Evolutionary conservation across 2,888 invertebrate species (phyloP), one percentile per base, ranked within the genome.

Genomic region (Chironomus riparius): DNA sequence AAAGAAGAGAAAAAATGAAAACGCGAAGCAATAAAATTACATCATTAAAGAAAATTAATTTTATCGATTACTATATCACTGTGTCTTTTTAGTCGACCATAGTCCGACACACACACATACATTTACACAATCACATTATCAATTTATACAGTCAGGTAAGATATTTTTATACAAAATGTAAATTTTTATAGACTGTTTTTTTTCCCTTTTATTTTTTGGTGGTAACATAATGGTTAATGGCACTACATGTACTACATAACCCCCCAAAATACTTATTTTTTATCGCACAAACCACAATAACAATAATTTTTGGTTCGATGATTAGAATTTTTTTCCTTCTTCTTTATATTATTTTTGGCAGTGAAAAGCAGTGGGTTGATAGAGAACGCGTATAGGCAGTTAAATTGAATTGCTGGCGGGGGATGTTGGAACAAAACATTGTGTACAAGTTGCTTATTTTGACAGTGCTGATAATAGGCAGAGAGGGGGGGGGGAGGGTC

Each of bases 261-360:
- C 65, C n/a, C 65, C 24, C 65, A 12, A 65, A 65, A 68, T 68
- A 38, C 68, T 28, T n/a, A 24, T 68, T 68, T 68, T 68, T 68
- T 38, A 65, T 65, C 65, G 65, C 65, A 65, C 38, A 65, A 65
- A 38, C 50, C 7, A 38, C 61, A 72, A 72, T 72, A 72, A 72
- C 61, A 72, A 62, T 72, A 72, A 72, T 72, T 72, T 62, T 72
- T 56, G 22, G 71, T 71, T 71, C 71, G 71, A 71, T 71, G 65
- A 65, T 24, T 65, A 22, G 10, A 65, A 24, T 24, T 10, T 38
- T 38, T 38, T 10, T 38, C 5, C 38, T 38, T 7, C 50, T 38
- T 38, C 10, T 38, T 38, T 38, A 10, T 38, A 10, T 38, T 38
- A 38, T 38, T 38, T n/a, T 38, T 38, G 38, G 38, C 38, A 10